These are phyloP conservation scores for Amphipoea oculea DNA, from an alignment of 2,888 invertebrate species.

Conservation along the genomic window DNA sequence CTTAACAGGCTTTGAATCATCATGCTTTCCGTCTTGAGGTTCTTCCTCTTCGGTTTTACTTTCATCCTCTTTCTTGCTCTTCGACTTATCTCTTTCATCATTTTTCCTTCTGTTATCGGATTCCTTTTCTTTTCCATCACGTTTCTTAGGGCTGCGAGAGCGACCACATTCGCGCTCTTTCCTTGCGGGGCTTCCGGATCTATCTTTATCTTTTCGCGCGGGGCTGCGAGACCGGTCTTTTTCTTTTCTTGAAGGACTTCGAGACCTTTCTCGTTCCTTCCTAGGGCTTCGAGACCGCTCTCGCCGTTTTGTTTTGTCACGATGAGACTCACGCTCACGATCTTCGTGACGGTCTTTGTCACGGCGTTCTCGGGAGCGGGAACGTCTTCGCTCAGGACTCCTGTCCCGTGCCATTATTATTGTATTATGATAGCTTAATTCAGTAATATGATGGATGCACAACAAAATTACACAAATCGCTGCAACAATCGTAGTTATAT, in stretches of 20 bases:
- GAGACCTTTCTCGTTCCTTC: slow-evolving; percentile 72
- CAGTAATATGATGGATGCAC: neutral
- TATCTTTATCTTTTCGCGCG: slow-evolving; percentile 78
- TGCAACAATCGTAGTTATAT: neutral
- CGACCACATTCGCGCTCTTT: slow-evolving; percentile 77
- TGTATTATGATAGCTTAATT: neutral
- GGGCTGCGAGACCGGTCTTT: slow-evolving; percentile 77
- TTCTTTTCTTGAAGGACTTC: slow-evolving; percentile 79
- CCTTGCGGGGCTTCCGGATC: slow-evolving; percentile 72
- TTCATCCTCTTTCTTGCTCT: slow-evolving; percentile 80
- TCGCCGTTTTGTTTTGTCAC: slow-evolving; percentile 84
- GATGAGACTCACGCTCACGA: slow-evolving; percentile 84
- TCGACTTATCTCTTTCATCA: slow-evolving; percentile 87
- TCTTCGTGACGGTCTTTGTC: slow-evolving; percentile 86
- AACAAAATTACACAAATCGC: slow-evolving; percentile 14
- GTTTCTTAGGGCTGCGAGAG: slow-evolving; percentile 84
- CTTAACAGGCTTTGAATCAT: slow-evolving; percentile 79
- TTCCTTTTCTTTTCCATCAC: slow-evolving; percentile 82
- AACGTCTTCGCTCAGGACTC: slow-evolving; percentile 84
- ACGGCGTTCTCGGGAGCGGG: slow-evolving; percentile 86
- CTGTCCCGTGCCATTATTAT: slow-evolving; percentile 82
- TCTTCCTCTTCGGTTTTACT: slow-evolving; percentile 82
- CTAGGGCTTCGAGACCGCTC: slow-evolving; percentile 83
- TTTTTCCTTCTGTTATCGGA: slow-evolving; percentile 68
- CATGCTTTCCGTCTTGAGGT: slow-evolving; percentile 81